Percentiles rank a stretch among this genome's conserved stretches.
phyloP scores from a whole-genome alignment of 2,113 vertebrate genomes.

The human region GRCh38 chr5:148708501-148709000 shows the following conservation, averaged over 20 bases:
- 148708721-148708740: background rate
- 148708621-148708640: background rate
- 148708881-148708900: background rate
- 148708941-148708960: background rate
- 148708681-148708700: background rate
- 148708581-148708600: background rate
- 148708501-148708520: background rate
- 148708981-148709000: background rate
- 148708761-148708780: background rate
- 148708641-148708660: background rate
- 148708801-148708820: background rate
- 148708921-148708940: background rate
- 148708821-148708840: background rate
- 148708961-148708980: background rate
- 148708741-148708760: background rate
- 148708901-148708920: background rate
- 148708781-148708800: background rate
- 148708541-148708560: background rate
- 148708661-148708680: background rate
- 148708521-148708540: background rate
- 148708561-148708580: conserved; percentile 14
- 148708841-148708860: background rate
- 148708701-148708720: background rate
- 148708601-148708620: background rate
- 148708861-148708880: background rate